Evolutionary conservation across 1,140 invertebrate genomes (phyloP).

Genomic region (Pissodes strobi): DNA sequence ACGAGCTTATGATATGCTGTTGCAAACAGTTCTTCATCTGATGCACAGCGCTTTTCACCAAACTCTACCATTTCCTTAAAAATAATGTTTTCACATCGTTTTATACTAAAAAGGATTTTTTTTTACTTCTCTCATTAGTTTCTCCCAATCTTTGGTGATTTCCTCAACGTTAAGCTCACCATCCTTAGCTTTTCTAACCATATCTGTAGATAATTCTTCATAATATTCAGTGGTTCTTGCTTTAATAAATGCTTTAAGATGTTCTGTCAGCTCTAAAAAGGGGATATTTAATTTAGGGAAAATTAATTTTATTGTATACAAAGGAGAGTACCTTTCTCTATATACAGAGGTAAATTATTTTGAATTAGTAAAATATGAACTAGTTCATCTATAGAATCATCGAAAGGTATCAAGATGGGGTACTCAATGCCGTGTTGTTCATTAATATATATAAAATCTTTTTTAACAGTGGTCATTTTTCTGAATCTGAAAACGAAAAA

Average conservation of each 20-base stretch:
- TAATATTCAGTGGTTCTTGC: constrained; percentile 60
- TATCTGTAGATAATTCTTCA: constrained; percentile 58
- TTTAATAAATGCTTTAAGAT: constrained; percentile 56
- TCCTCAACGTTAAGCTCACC: constrained; percentile 68
- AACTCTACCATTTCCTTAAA: constrained; percentile 69
- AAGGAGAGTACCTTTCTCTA: constrained; percentile 56
- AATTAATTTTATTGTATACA: no score
- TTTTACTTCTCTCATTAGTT: constrained; percentile 67
- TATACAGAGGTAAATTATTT: constrained; percentile 57
- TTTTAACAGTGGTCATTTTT: constrained; percentile 15
- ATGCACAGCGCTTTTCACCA: constrained; percentile 70
- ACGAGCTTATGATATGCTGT: constrained; percentile 80
- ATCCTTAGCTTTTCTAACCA: constrained; percentile 59
- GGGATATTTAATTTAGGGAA: no score
- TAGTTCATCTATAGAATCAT: constrained; percentile 54
- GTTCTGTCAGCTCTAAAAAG: constrained; percentile 51
- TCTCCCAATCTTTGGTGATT: constrained; percentile 71
- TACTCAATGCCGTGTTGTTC: constrained; percentile 24
- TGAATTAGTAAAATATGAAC: constrained; percentile 54
- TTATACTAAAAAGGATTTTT: no score
- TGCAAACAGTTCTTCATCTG: constrained; percentile 79
- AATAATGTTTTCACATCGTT: background rate
- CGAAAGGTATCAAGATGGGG: constrained; percentile 49
- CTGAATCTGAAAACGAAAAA: no score
- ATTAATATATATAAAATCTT: constrained; percentile 25